Base-by-base conservation (phyloP, 2,797 vertebrate species). In the Falco rusticolus region DNA sequence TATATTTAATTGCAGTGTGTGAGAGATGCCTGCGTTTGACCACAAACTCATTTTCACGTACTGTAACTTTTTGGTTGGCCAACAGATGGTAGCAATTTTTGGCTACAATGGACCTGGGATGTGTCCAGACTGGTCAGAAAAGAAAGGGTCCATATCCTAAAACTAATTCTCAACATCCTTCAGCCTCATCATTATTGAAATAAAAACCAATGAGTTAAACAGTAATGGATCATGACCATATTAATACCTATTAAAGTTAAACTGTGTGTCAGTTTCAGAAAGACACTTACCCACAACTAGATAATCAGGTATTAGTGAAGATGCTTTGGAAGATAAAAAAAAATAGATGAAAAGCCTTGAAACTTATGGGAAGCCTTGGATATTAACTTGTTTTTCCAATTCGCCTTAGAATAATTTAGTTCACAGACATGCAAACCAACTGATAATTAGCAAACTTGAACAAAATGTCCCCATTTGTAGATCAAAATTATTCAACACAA, bases 371-470 rank as follows among this genome's bases (percentile, higher is more conserved):
- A 94, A 91, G 3, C 24, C 72, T 21, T 89, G 57, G 39, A 43
- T 78, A 69, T 37, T 74, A 90, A 65, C 76, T 84, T 90, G 48
- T 74, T 94, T 78, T 86, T 63, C 28, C 39, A 60, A 31, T 94
- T 86, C 66, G 54, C 5, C 3, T 70, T 86, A 70, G 70, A 81
- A 87, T 75, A 91, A 88, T 84, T 22, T 81, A 53, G 48, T 88
- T 86, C 8, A 1, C 31, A 84, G 82, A 22, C 72, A 60, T 0
- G 5, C 76, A 96, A 91, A 90, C 29, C n/a, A 53, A 84, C 21
- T 29, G 45, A 72, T 82, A 90, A 97, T 97, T 94, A 94, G 20
- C 28, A 89, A 95, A 84, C 72, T 66, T 5, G 51, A 91, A 93
- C 92, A 93, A 95, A 92, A 91, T 68, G 92, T 94, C 37, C 41